phyloP scores from a whole-genome alignment of 1,140 invertebrate species.

The Harpegnathos saltator region DNA sequence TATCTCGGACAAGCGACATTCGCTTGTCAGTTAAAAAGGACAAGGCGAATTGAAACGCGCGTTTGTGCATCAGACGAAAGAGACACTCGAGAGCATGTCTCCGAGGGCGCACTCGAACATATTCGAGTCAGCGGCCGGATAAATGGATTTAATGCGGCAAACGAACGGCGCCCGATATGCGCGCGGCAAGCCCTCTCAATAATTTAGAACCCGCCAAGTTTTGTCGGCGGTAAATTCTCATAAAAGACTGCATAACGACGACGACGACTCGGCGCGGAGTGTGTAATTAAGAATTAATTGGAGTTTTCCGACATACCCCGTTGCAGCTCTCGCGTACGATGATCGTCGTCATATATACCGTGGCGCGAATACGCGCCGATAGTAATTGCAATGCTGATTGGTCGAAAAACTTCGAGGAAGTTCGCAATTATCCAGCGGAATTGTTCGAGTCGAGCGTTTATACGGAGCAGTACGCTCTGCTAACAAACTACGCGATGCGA shows the following conservation, averaged over 20 bases:
- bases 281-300: constrained; percentile 69
- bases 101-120: background rate
- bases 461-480: background rate
- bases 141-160: constrained; percentile 48
- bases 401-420: constrained; percentile 56
- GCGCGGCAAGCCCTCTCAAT: constrained; percentile 22
- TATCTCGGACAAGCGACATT: constrained; percentile 14
- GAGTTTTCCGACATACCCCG: constrained; percentile 62
- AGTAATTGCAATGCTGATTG: constrained; percentile 54
- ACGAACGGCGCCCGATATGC: background rate
- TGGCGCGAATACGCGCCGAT: background rate
- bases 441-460: constrained; percentile 27
- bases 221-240: constrained; percentile 38
- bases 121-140: constrained; percentile 23
- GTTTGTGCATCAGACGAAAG: background rate
- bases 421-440: constrained; percentile 61
- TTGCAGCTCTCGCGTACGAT: constrained; percentile 33
- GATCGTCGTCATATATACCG: constrained; percentile 53
- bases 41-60: constrained; percentile 34
- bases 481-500: constrained; percentile 22
- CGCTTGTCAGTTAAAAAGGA: constrained; percentile 43
- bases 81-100: background rate
- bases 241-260: constrained; percentile 42
- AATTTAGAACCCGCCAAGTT: constrained; percentile 36
- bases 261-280: constrained; percentile 31